Conservation (phyloP, 2,888 invertebrate species). For the Andrena dorsata region DNA sequence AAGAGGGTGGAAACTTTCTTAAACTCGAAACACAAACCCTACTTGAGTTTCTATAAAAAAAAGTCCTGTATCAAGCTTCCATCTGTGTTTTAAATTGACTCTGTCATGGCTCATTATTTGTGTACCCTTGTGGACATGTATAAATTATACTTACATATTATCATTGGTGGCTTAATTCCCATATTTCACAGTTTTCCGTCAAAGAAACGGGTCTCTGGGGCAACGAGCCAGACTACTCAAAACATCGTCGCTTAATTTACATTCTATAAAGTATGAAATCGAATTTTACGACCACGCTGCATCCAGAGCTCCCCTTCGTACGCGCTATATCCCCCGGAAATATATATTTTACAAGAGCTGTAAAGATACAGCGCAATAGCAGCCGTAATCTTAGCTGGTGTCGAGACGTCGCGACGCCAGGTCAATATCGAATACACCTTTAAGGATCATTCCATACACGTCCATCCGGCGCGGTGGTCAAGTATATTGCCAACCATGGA, state of each 20-base stretch:
- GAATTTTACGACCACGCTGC: conserved; percentile 34
- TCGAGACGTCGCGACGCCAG: conserved; percentile 48
- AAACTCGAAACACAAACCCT: no score
- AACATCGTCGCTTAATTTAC: conserved; percentile 44
- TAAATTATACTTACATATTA: no score
- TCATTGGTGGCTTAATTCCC: neutral
- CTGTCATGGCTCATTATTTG: no score
- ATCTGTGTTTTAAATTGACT: no score
- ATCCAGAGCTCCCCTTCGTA: neutral
- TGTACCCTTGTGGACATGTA: neutral
- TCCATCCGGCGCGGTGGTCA: conserved; percentile 41
- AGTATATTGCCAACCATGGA: conserved; percentile 50
- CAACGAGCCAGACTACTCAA: conserved; percentile 5
- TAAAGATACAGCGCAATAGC: conserved; percentile 40
- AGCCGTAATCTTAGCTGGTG: conserved; percentile 49
- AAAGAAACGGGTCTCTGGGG: conserved; percentile 3
- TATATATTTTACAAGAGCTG: conserved; percentile 37
- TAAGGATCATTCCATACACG: conserved; percentile 53
- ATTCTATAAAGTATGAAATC: conserved; percentile 44
- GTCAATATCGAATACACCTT: conserved; percentile 49
- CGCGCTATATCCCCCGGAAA: conserved; percentile 12
- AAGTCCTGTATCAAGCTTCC: no score
- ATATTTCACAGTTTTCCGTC: neutral
- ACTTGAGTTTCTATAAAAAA: no score
- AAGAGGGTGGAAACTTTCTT: no score